These are phyloP conservation scores for Colletes latitarsis DNA, from an alignment of 1,140 invertebrate genomes.

Conservation along the genomic window DNA sequence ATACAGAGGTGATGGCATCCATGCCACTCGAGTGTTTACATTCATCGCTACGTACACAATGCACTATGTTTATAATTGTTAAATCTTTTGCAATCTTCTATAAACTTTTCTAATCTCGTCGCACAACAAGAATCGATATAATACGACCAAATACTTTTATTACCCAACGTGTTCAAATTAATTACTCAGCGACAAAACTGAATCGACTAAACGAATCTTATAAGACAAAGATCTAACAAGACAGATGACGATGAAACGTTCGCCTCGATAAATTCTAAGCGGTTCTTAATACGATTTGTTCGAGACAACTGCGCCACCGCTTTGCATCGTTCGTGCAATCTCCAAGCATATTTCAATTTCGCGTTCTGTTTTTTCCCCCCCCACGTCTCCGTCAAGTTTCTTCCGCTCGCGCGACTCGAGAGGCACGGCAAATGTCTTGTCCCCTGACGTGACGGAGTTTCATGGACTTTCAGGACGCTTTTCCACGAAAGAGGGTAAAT, in stretches of 20 bases:
- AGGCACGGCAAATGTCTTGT: conserved; percentile 41
- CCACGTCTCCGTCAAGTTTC: not conserved
- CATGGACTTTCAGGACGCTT: conserved; percentile 64
- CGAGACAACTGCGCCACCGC: conserved; percentile 1
- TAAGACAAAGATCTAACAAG: not conserved
- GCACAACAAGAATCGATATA: too few species aligned
- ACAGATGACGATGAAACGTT: not conserved
- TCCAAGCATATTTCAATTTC: not conserved
- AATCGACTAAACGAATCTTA: too few species aligned
- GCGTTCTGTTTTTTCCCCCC: conserved; percentile 15
- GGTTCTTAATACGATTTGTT: conserved; percentile 30
- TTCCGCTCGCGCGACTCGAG: not conserved
- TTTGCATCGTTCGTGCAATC: not conserved
- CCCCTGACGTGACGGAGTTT: conserved; percentile 34
- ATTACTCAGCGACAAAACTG: too few species aligned
- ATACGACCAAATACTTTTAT: too few species aligned
- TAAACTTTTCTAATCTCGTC: too few species aligned
- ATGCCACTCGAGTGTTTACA: too few species aligned
- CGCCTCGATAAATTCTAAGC: conserved; percentile 13
- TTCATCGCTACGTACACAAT: too few species aligned
- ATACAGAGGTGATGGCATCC: too few species aligned
- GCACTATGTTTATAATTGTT: too few species aligned
- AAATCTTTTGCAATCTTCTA: too few species aligned
- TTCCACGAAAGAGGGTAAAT: conserved; percentile 75
- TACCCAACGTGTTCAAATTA: too few species aligned